Percentiles rank a stretch among this genome's conserved stretches.
Evolutionary conservation across 2,888 invertebrate species (phyloP).

Genomic region (Hemistola chrysoprasaria): DNA sequence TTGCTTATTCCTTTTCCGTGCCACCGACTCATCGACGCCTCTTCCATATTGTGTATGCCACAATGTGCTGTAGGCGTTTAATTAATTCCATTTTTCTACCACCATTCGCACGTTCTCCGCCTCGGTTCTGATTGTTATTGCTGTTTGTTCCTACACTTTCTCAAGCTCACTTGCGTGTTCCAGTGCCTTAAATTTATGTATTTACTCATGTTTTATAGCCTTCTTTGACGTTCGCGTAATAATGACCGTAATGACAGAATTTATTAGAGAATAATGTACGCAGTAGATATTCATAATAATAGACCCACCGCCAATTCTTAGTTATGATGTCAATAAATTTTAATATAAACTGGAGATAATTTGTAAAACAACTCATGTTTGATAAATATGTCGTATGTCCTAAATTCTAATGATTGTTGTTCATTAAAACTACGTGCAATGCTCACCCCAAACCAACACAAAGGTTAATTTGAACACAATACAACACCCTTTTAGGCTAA

Average conservation of each 20-base stretch:
- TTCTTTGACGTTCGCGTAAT: constrained; percentile 54
- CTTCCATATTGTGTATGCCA: constrained; percentile 56
- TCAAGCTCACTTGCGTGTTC: constrained; percentile 56
- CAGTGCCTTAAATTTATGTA: constrained; percentile 60
- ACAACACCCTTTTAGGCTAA: constrained; percentile 66
- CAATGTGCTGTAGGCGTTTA: constrained; percentile 57
- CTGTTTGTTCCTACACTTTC: constrained; percentile 57
- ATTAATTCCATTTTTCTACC: constrained; percentile 65
- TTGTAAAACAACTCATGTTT: constrained; percentile 6
- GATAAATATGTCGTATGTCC: constrained; percentile 8
- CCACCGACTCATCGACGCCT: constrained; percentile 61
- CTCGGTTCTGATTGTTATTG: constrained; percentile 48
- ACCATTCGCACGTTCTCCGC: constrained; percentile 56
- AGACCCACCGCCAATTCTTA: constrained; percentile 14
- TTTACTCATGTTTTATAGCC: constrained; percentile 63
- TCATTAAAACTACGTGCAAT: constrained; percentile 17
- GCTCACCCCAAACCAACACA: constrained; percentile 21
- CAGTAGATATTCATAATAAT: constrained; percentile 13
- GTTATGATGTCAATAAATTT: constrained; percentile 18
- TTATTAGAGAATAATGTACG: constrained; percentile 48
- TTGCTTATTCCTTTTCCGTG: constrained; percentile 66
- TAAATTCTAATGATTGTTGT: constrained; percentile 7
- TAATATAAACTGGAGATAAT: constrained; percentile 16
- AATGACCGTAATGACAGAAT: constrained; percentile 60
- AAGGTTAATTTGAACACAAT: constrained; percentile 54